Evolutionary conservation across 2,113 vertebrate species (phyloP).

Genomic region (Emydocephalus ijimae): DNA sequence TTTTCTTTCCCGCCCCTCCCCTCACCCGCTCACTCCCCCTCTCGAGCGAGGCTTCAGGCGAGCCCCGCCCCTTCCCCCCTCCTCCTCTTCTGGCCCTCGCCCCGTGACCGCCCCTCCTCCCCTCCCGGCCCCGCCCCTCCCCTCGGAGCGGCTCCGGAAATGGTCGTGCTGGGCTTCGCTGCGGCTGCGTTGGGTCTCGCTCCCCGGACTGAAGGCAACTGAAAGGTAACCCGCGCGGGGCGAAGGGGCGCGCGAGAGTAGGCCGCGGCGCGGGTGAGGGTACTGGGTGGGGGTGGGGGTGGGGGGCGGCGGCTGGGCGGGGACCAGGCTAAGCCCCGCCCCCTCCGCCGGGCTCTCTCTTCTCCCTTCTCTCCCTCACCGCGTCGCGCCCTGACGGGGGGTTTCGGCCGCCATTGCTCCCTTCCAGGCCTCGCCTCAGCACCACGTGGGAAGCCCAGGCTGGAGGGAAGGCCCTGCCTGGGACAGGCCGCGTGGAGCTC

Average conservation of each 20-base stretch:
- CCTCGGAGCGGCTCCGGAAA: conserved; percentile 81
- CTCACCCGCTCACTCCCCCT: accelerated
- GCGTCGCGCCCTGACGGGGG: background rate
- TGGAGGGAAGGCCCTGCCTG: background rate
- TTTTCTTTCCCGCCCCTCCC: too few relatives aligned
- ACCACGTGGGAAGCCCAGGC: conserved; percentile 6
- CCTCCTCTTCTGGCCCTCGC: background rate
- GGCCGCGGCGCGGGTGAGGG: background rate
- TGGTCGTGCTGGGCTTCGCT: conserved; percentile 73
- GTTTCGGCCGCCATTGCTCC: background rate
- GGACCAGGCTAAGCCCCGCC: background rate
- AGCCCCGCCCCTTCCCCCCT: background rate
- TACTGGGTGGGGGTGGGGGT: too few relatives aligned
- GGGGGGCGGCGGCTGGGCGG: background rate
- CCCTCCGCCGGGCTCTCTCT: background rate
- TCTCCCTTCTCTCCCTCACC: background rate
- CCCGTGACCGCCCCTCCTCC: background rate
- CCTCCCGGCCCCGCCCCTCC: conserved; percentile 41
- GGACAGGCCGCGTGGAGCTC: background rate
- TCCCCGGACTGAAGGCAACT: conserved; percentile 86
- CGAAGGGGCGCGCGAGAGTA: background rate
- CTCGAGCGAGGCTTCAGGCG: background rate
- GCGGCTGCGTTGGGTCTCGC: conserved; percentile 82
- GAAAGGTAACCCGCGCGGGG: conserved; percentile 72
- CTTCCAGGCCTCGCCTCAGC: background rate